Conservation (phyloP, 2,797 vertebrate species). For the Amniataba percoides region DNA sequence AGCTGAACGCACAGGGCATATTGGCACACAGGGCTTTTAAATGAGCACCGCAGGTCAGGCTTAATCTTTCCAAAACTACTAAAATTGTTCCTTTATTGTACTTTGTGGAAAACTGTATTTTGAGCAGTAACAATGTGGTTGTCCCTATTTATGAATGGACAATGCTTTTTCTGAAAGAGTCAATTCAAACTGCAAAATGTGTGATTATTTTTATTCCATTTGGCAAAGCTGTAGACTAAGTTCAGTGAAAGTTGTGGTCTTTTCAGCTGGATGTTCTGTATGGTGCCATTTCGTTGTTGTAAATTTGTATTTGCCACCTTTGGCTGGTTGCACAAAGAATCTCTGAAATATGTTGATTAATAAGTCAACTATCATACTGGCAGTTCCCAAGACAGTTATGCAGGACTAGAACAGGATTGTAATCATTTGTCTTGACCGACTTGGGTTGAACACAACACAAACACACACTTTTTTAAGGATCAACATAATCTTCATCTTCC, state of each 20-base stretch:
- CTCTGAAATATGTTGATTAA: not conserved
- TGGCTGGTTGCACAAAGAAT: not conserved
- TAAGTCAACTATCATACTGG: not conserved
- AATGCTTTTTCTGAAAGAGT: not conserved
- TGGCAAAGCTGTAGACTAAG: not conserved
- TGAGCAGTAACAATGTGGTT: no score
- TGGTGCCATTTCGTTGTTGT: not conserved
- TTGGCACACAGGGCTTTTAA: conserved; percentile 38
- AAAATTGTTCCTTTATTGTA: not conserved
- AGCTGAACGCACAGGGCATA: conserved; percentile 51
- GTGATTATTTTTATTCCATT: not conserved
- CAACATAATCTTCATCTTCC: not conserved
- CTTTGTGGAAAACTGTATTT: no score
- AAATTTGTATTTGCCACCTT: not conserved
- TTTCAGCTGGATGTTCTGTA: not conserved
- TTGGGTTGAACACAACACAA: not conserved
- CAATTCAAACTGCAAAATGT: conserved; percentile 3
- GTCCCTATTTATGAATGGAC: conserved; percentile 12
- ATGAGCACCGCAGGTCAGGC: conserved; percentile 4
- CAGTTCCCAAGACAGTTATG: not conserved
- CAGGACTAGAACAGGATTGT: not conserved
- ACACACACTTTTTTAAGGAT: not conserved
- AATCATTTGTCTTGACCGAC: not conserved
- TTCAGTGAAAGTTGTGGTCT: not conserved
- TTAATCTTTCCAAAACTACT: not conserved